Evolutionary conservation across 2,113 vertebrate genomes (phyloP), one percentile per base, ranked within the genome.

Genomic region (Serilophus lunatus): DNA sequence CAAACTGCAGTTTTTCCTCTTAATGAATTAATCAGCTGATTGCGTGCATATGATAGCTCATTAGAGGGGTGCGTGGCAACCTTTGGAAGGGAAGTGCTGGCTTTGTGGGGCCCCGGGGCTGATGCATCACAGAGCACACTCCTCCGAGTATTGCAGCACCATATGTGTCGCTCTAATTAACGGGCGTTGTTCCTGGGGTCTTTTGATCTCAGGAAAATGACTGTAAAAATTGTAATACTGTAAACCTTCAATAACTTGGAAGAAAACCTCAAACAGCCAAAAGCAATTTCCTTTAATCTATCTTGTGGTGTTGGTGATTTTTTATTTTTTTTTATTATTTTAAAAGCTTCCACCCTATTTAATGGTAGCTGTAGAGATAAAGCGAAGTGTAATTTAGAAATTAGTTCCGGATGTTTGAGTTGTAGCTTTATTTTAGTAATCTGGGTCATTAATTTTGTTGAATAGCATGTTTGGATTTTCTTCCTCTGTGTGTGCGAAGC

Each of bases 351-450:
- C 42, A 79, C 50, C 59, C 68, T 85, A 19, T 82, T 90, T 82
- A 94, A 57, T 56, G 40, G 63, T 61, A 86, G 47, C 56, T 89
- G 49, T 57, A 38, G 83, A 95, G 77, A 91, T 85, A 95, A 91
- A 91, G 70, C 19, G 17, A 64, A 93, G 87, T 22, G 70, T 92
- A 75, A 88, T 80, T 84, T 78, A 76, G 88, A 84, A 89, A 92
- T 96, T 84, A 86, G 93, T 95, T 91, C 77, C 16, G n/a, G 90
- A 28, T 91, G 61, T 89, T 94, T 95, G 88, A 71, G 49, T 81
- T 86, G 90, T 82, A 86, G 89, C 71, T 96, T 94, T 95, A 86
- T 95, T 96, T 97, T 86, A 78, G 76, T 93, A 61, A 96, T 90
- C 92, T 90, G 80, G 92, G 69, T 90, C 95, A 92, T 96, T 95